Percentiles rank a stretch among this genome's conserved stretches.
Evolutionary conservation across 2,888 invertebrate genomes (phyloP).

Genomic region (Protodeltote pygarga): DNA sequence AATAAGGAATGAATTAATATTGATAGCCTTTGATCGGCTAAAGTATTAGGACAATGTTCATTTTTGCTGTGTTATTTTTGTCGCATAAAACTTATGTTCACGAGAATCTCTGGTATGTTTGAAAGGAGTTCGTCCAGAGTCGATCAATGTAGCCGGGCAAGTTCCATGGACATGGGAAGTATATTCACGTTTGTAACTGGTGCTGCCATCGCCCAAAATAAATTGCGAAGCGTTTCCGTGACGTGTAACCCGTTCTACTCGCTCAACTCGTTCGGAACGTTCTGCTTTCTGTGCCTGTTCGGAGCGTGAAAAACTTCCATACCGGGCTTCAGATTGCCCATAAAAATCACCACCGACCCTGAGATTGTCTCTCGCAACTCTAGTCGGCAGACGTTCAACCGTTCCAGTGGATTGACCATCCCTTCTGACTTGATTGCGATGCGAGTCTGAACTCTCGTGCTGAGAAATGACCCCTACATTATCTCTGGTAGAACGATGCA

Average conservation of each 20-base stretch:
- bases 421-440: constrained; percentile 73
- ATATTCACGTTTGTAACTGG: constrained; percentile 93
- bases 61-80: constrained; percentile 84
- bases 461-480: constrained; percentile 81
- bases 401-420: constrained; percentile 85
- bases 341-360: constrained; percentile 91
- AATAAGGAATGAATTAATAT: constrained; percentile 64
- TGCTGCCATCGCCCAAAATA: constrained; percentile 89
- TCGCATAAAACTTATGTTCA: constrained; percentile 94
- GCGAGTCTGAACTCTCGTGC: constrained; percentile 77
- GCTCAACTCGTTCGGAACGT: constrained; percentile 82
- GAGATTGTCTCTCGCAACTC: constrained; percentile 89
- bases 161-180: constrained; percentile 90
- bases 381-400: constrained; percentile 88
- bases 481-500: constrained; percentile 90
- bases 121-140: constrained; percentile 91
- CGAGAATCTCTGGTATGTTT: constrained; percentile 94
- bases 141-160: constrained; percentile 93
- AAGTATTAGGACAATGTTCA: constrained; percentile 30
- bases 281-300: constrained; percentile 76
- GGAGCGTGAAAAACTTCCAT: constrained; percentile 89
- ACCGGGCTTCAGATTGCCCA: constrained; percentile 90
- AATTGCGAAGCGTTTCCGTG: constrained; percentile 92
- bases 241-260: constrained; percentile 87
- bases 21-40: constrained; percentile 40